These are phyloP conservation scores for Caenorhabditis tropicalis DNA, from an alignment of 1,140 invertebrate species.

Conservation along the genomic window DNA sequence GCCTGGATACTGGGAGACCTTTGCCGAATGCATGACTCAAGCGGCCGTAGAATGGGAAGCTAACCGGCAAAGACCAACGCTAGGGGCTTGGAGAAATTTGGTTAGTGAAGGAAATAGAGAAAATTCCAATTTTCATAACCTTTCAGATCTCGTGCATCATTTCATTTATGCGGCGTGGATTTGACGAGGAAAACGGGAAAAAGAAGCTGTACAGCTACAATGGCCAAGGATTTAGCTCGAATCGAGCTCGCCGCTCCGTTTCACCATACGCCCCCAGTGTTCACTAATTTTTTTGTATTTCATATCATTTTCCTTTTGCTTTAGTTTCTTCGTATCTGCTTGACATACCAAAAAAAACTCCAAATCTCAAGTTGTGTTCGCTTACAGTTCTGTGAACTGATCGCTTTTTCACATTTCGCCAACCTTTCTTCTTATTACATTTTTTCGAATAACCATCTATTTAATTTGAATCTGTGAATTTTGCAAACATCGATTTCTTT, in stretches of 20 bases:
- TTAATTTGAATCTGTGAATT: slow-evolving; percentile 22
- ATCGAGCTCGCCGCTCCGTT: slow-evolving; percentile 11
- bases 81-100: slow-evolving; percentile 47
- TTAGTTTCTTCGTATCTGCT: neutral
- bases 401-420: slow-evolving; percentile 2
- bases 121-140: slow-evolving; percentile 4
- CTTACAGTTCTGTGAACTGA: slow-evolving; percentile 12
- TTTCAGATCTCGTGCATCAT: slow-evolving; percentile 52
- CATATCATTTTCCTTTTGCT: slow-evolving; percentile 14
- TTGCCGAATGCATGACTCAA: slow-evolving; percentile 58
- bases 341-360: slow-evolving; percentile 2
- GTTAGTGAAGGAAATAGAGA: neutral
- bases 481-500: slow-evolving; percentile 2
- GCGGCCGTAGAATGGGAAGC: slow-evolving; percentile 52
- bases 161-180: slow-evolving; percentile 53
- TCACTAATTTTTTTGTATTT: neutral
- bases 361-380: slow-evolving; percentile 12
- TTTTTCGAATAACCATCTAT: neutral
- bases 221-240: slow-evolving; percentile 4
- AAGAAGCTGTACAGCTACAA: slow-evolving; percentile 35
- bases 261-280: slow-evolving; percentile 7
- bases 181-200: slow-evolving; percentile 52
- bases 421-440: neutral
- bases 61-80: slow-evolving; percentile 37
- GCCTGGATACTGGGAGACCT: slow-evolving; percentile 59